phyloP scores from a whole-genome alignment of 2,888 invertebrate species.

The Brachyptera putata region DNA sequence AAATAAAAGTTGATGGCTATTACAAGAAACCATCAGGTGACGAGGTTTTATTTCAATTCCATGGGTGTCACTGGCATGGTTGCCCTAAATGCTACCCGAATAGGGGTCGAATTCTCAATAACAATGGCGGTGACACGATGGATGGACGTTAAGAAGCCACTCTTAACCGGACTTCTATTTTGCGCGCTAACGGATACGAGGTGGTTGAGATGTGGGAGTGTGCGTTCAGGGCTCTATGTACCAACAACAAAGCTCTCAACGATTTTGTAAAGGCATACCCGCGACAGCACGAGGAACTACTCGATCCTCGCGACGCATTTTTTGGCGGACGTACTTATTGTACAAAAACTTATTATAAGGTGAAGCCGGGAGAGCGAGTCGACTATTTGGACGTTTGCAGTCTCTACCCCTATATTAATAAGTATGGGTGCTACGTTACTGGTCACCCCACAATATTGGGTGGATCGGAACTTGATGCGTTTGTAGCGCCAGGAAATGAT shows the following conservation, averaged over 20 bases:
- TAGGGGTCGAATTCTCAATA: not conserved
- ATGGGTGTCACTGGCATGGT: constrained; percentile 28
- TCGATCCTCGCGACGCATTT: constrained; percentile 36
- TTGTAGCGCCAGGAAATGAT: not conserved
- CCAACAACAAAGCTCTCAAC: not conserved
- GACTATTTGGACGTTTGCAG: constrained; percentile 37
- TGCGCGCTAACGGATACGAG: constrained; percentile 11
- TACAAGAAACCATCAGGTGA: no score
- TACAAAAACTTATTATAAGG: constrained; percentile 33
- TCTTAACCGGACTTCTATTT: not conserved
- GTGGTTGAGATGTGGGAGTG: constrained; percentile 29
- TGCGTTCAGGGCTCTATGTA: constrained; percentile 16
- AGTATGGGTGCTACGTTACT: constrained; percentile 37
- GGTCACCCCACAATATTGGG: constrained; percentile 37
- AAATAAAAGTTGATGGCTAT: not conserved
- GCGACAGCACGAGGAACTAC: not conserved
- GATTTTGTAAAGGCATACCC: not conserved
- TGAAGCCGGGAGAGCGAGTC: constrained; percentile 35
- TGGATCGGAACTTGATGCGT: not conserved
- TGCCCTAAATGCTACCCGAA: not conserved
- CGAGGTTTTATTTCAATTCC: not conserved
- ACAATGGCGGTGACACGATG: not conserved
- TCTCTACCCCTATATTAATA: constrained; percentile 38
- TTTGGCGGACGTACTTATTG: constrained; percentile 37
- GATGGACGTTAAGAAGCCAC: not conserved